phyloP scores from a whole-genome alignment of 2,113 vertebrate genomes.

The Athene cunicularia region DNA sequence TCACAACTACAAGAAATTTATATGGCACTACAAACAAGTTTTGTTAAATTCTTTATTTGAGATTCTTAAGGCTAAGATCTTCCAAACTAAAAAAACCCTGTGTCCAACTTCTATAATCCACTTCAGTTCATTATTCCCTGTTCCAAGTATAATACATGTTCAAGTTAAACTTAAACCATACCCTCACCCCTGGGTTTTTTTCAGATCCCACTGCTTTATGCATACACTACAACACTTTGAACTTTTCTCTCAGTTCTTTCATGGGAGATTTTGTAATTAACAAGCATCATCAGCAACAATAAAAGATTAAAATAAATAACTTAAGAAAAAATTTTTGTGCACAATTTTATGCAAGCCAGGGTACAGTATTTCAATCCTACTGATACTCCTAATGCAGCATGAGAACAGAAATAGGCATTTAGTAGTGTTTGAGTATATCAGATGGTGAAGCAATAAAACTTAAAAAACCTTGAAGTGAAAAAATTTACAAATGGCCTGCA shows the following conservation, averaged over 20 bases:
- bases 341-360: background rate
- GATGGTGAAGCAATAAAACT: background rate
- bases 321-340: background rate
- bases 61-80: background rate
- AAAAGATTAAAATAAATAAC: background rate
- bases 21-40: background rate
- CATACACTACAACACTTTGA: background rate
- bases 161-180: background rate
- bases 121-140: background rate
- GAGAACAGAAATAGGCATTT: background rate
- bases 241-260: background rate
- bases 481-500: background rate
- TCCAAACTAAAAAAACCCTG: background rate
- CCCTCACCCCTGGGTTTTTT: rapidly evolving
- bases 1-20: background rate
- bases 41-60: slow-evolving; percentile 13
- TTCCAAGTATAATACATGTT: background rate
- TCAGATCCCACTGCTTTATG: background rate
- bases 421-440: background rate
- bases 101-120: background rate
- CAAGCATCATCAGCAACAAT: background rate
- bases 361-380: background rate
- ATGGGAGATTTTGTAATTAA: background rate
- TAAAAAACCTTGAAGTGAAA: background rate
- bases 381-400: background rate